Percentiles rank a stretch among this genome's conserved stretches.
phyloP scores from a whole-genome alignment of 1,140 invertebrate genomes.

The Dolichoris vasculosae region DNA sequence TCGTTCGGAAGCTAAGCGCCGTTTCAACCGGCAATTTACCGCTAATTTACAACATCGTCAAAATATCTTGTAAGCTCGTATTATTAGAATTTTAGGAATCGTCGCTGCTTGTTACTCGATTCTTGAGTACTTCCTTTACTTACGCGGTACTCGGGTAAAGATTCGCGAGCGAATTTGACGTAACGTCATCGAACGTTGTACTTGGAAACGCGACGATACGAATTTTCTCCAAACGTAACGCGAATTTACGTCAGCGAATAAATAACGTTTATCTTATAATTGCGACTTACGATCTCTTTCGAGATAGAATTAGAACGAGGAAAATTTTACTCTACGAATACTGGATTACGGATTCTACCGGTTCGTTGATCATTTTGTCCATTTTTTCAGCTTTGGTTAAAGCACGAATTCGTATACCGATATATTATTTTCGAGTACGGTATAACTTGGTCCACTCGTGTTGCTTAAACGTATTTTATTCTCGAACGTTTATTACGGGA shows the following conservation, averaged over 20 bases:
- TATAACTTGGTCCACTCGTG: not conserved
- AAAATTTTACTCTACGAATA: not conserved
- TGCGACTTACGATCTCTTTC: not conserved
- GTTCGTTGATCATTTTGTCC: not conserved
- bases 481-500: not conserved
- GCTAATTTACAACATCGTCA: too few relatives aligned
- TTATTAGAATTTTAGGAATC: too few relatives aligned
- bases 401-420: too few relatives aligned
- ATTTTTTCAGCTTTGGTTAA: not conserved
- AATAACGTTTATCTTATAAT: not conserved
- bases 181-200: not conserved
- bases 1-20: too few relatives aligned
- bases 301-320: not conserved
- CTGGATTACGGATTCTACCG: not conserved
- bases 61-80: too few relatives aligned
- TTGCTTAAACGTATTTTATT: not conserved
- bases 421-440: too few relatives aligned
- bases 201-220: not conserved
- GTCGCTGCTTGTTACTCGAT: too few relatives aligned
- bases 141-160: too few relatives aligned
- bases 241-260: not conserved
- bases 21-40: too few relatives aligned
- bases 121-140: too few relatives aligned
- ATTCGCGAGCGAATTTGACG: not conserved
- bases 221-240: not conserved